phyloP scores from a whole-genome alignment of 2,113 vertebrate species.

The Plecotus auritus region DNA sequence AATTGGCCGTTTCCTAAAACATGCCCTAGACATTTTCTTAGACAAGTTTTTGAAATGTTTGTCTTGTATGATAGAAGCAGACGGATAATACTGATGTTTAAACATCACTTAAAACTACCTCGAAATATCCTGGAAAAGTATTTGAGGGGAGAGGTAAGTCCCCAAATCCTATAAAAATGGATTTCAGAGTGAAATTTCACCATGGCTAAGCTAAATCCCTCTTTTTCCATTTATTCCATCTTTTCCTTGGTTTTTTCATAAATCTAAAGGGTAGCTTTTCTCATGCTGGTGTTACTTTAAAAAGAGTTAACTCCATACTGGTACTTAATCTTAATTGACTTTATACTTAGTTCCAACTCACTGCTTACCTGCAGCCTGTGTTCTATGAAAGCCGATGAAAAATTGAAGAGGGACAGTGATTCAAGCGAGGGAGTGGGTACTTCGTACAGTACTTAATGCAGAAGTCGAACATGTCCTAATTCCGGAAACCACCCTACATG shows the following conservation, averaged over 20 bases:
- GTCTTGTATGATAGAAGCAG: neutral
- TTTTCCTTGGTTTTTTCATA: neutral
- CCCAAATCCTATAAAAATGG: neutral
- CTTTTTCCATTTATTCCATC: neutral
- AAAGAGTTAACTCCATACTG: neutral
- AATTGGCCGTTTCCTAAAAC: neutral
- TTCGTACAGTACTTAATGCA: neutral
- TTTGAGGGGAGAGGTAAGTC: neutral
- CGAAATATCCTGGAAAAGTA: neutral
- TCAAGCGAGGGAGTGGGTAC: neutral
- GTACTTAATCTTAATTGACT: neutral
- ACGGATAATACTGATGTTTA: neutral
- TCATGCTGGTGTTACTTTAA: neutral
- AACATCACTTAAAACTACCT: neutral
- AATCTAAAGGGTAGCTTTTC: neutral
- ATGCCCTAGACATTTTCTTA: neutral
- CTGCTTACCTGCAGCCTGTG: neutral
- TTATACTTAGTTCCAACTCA: slow-evolving; percentile 35
- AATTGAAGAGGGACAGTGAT: neutral
- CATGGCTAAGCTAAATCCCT: neutral
- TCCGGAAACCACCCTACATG: neutral
- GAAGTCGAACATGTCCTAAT: neutral
- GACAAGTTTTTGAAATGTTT: neutral
- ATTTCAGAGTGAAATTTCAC: slow-evolving; percentile 16
- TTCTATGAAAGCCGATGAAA: neutral